Evolutionary conservation across 2,797 vertebrate species (phyloP).

Genomic region (Thamnophis elegans): DNA sequence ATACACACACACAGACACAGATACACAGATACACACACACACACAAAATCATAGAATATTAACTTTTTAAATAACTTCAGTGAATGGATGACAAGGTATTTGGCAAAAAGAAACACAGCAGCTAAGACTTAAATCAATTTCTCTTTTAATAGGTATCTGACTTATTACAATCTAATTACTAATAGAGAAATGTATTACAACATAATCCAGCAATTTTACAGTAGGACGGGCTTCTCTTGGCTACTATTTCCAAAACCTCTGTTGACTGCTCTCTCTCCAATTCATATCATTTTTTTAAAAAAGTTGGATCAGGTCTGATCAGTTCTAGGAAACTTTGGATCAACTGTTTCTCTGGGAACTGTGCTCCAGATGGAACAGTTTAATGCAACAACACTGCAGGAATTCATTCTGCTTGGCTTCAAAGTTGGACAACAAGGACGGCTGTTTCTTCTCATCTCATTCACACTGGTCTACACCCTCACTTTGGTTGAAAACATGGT

Average conservation of each 20-base stretch:
- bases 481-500: neutral
- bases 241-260: neutral
- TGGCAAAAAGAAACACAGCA: neutral
- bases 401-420: slow-evolving; percentile 22
- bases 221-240: neutral
- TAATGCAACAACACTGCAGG: neutral
- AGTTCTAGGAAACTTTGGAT: neutral
- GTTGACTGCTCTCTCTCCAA: no score
- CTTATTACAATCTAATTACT: neutral
- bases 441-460: neutral
- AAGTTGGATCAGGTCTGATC: neutral
- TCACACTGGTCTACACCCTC: neutral
- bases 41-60: neutral
- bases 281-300: no score
- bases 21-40: no score
- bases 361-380: neutral
- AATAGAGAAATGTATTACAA: neutral
- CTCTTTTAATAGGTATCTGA: neutral
- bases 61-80: neutral
- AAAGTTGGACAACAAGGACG: neutral
- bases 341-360: neutral
- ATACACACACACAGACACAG: no score
- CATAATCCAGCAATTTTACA: neutral
- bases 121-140: neutral
- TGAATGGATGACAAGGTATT: neutral